These are phyloP conservation scores for Drosophila littoralis DNA, from an alignment of 1,140 invertebrate genomes.

Conservation along the genomic window DNA sequence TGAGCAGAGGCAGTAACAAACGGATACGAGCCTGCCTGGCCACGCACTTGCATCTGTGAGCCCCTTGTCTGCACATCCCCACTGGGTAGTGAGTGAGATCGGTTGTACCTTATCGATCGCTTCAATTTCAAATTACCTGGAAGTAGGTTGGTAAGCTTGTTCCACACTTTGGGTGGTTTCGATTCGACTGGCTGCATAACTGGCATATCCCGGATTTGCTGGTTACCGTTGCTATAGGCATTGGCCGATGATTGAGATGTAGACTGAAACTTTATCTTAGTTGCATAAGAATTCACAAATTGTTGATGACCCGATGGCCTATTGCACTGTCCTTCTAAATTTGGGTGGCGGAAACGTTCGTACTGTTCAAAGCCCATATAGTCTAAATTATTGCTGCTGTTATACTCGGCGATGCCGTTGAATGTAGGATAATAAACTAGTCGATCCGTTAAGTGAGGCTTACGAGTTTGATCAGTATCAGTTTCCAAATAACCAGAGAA, in stretches of 20 bases:
- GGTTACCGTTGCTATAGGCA: not conserved
- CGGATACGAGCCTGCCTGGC: conserved; percentile 64
- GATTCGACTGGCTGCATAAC: not conserved
- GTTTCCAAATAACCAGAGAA: conserved; percentile 30
- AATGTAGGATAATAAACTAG: conserved; percentile 78
- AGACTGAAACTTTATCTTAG: not conserved
- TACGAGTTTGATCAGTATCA: conserved; percentile 42
- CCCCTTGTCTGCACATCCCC: conserved; percentile 86
- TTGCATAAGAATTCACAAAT: no score
- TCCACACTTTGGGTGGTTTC: conserved; percentile 84
- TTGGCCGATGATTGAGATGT: not conserved
- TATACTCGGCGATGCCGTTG: conserved; percentile 60
- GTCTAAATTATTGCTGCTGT: conserved; percentile 63
- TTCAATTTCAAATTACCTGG: conserved; percentile 90
- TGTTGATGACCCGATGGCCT: not conserved
- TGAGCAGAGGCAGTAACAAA: conserved; percentile 29
- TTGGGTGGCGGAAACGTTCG: conserved; percentile 18
- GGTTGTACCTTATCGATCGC: conserved; percentile 87
- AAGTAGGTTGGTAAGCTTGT: conserved; percentile 87
- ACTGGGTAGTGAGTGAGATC: conserved; percentile 92
- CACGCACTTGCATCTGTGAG: conserved; percentile 55
- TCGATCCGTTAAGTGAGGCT: conserved; percentile 64
- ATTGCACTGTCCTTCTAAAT: not conserved
- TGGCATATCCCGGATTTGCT: not conserved
- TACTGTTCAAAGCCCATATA: conserved; percentile 44